Conservation (phyloP, 2,888 invertebrate genomes). For the Drosophila mayaguana region DNA sequence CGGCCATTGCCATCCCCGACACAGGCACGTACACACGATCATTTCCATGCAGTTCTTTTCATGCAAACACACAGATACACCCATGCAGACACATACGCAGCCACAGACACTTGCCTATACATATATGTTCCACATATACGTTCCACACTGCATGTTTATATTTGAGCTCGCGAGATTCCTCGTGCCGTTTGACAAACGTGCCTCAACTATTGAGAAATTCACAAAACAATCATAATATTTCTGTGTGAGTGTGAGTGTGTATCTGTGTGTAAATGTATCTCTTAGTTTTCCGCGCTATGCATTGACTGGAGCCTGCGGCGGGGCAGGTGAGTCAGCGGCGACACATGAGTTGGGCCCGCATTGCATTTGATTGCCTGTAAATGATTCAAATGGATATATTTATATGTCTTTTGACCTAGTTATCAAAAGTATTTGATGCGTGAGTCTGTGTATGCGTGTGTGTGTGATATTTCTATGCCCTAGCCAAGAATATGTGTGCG, state of each 20-base stretch:
- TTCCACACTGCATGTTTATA: not conserved
- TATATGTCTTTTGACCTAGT: constrained; percentile 64
- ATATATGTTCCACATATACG: not conserved
- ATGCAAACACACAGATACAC: constrained; percentile 6
- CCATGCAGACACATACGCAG: not conserved
- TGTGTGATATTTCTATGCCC: not conserved
- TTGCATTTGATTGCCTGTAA: constrained; percentile 70
- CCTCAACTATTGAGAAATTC: constrained; percentile 62
- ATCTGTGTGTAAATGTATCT: constrained; percentile 11
- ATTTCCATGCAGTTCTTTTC: constrained; percentile 40
- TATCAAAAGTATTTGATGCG: constrained; percentile 42
- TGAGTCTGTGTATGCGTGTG: constrained; percentile 1
- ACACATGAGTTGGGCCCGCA: constrained; percentile 26
- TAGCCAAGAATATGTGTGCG: not conserved
- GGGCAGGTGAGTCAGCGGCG: constrained; percentile 41
- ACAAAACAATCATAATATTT: constrained; percentile 21
- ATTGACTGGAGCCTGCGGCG: constrained; percentile 32
- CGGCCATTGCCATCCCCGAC: constrained; percentile 70
- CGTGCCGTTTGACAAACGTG: constrained; percentile 64
- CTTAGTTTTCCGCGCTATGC: constrained; percentile 36
- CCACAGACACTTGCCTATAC: not conserved
- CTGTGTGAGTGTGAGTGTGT: not conserved
- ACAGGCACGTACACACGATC: constrained; percentile 71
- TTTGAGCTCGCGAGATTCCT: constrained; percentile 26
- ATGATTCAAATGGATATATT: constrained; percentile 67